A percentile compares a stretch with the other conserved stretches of the same genome.
phyloP scores from a whole-genome alignment of 2,797 vertebrate species.

The Cyprinodon diabolis region DNA sequence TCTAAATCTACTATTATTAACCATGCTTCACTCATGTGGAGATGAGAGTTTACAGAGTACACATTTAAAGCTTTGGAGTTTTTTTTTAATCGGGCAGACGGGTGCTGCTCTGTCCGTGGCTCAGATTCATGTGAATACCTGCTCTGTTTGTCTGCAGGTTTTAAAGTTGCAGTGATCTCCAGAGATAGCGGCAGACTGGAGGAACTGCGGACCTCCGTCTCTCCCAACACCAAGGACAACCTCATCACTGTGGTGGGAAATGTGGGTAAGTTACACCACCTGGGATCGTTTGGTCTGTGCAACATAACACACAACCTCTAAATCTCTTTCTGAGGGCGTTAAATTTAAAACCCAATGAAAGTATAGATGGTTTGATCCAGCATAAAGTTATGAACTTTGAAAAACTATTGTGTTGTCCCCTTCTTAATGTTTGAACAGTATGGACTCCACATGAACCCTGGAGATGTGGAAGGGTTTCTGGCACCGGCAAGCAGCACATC shows the following conservation, averaged over 20 bases:
- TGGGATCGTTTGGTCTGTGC: no score
- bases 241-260: constrained; percentile 84
- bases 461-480: no score
- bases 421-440: no score
- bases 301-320: no score
- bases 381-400: no score
- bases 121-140: background rate
- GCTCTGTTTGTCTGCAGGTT: constrained; percentile 71
- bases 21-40: background rate
- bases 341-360: no score
- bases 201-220: constrained; percentile 77
- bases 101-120: background rate
- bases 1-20: background rate
- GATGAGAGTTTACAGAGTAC: background rate
- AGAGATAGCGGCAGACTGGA: constrained; percentile 81
- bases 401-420: no score
- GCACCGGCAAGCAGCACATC: no score
- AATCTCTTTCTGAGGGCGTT: no score
- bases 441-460: no score
- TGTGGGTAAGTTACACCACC: constrained; percentile 75
- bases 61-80: background rate
- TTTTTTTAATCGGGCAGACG: no score
- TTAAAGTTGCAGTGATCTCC: constrained; percentile 86
- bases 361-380: no score
- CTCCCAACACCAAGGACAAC: constrained; percentile 70